Base-by-base conservation (phyloP, 2,888 invertebrate species). In the Vannuccia rotundouncinata region DNA sequence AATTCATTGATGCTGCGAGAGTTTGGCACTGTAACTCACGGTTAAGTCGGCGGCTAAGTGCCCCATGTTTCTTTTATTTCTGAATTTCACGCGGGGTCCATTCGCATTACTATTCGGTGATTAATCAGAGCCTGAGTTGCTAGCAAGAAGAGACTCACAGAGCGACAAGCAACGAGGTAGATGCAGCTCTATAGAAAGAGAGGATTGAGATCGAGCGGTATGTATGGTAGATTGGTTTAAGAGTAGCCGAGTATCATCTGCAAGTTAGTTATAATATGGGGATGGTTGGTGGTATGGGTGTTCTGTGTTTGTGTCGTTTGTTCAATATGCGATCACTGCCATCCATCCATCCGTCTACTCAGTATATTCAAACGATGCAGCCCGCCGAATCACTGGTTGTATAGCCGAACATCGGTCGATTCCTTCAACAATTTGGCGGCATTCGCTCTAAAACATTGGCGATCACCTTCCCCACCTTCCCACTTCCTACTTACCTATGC, bases 51-150 rank as follows among this genome's bases (percentile, higher is more conserved):
- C 22, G 66, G 66, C 22, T 66, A 66, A 66, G 66, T 66, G 66
- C 5, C 22, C 66, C 66, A 66, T 66, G 66, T 66, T 66, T 66
- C 66, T 66, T 66, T 66, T 66, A 66, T 66, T 66, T 66, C 66
- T 66, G 10, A 45, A 17, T 45, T 45, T 45, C 45, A 45, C 45
- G 45, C 17, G 17, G n/a, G 45, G 45, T 45, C 45, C 45, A 45
- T 66, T 66, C 66, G 66, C 66, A 66, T 5, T 66, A 66, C 45
- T 45, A 13, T 66, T 66, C 22, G 66, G 66, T 66, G 66, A 66
- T 66, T 66, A 66, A 66, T 66, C 66, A 66, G 66, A 5, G 66
- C 22, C 66, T 5, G 45, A 45, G 45, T 45, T 45, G 45, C 45
- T 13, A 45, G 45, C 45, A 45, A 45, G n/a, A n/a, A n/a, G n/a